Base-by-base conservation (phyloP, 2,888 invertebrate genomes). In the Teleogryllus oceanicus region DNA sequence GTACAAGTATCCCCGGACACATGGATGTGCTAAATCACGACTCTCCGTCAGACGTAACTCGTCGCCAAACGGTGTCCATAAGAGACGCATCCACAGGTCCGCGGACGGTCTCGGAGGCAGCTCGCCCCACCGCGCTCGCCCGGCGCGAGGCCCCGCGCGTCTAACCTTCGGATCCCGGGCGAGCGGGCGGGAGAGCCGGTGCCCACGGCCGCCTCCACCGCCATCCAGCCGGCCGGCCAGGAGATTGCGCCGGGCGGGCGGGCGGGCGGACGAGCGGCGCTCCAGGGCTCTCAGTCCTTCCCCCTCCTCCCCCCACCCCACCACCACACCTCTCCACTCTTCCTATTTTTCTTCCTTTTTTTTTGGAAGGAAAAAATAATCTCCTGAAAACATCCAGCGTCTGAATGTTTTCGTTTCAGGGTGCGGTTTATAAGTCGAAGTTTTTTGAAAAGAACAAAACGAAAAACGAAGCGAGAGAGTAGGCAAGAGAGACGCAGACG, bases 361-460 rank as follows among this genome's bases (percentile, higher is more conserved):
- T 74, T 74, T 74, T 49, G 37, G 74, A 18, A n/a, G 16, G 18
- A n/a, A 74, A 49, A 21, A 49, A 74, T 74, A 18, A 49, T 18
- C 76, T 21, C 49, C 13, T 77, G 49, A 16, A 77, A 50, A 49
- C 49, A 77, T 77, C 49, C 77, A 49, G 24, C 62, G 62, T 62
- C 62, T 78, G 49, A 49, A n/a, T 20, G 74, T 75, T 74, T 50
- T 78, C 78, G 49, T 78, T 74, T 78, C 37, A 79, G 79, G 79
- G 79, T 49, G 79, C 79, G 79, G 79, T 79, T 79, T 79, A 62
- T 62, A 62, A 62, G 62, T 62, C 62, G 62, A 62, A 62, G 62
- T 62, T 62, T 79, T 74, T n/a, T 50, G 50, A 76, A 50, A 50
- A 20, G 49, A 21, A 11, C 49, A 76, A 79, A 50, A 77, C n/a